phyloP scores from a whole-genome alignment of 2,888 invertebrate species.

The Trichopoda pennipes region DNA sequence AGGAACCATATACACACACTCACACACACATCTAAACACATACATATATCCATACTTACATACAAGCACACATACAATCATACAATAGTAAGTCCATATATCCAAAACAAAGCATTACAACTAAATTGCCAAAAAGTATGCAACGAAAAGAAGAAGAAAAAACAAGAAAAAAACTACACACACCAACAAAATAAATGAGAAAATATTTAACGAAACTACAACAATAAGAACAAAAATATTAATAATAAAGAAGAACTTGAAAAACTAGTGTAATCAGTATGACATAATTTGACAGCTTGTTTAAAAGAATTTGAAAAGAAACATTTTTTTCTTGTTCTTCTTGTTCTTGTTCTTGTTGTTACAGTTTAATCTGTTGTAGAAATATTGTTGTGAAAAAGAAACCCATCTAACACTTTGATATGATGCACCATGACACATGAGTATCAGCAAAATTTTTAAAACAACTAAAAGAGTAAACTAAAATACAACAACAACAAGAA shows the following conservation, averaged over 20 bases:
- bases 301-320: constrained; percentile 19
- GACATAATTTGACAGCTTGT: constrained; percentile 57
- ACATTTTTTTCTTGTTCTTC: too few species aligned
- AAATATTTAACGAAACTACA: neutral
- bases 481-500: too few species aligned
- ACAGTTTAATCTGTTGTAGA: neutral
- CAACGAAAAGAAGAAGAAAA: constrained; percentile 8
- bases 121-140: constrained; percentile 65
- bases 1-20: constrained; percentile 13
- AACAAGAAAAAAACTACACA: constrained; percentile 2
- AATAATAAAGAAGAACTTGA: neutral
- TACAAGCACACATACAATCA: too few species aligned
- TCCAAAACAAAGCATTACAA: constrained; percentile 53
- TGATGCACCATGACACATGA: too few species aligned
- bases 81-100: too few species aligned
- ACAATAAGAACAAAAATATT: constrained; percentile 7
- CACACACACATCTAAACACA: constrained; percentile 8
- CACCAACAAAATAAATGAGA: constrained; percentile 1
- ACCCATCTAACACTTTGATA: neutral
- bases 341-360: too few species aligned
- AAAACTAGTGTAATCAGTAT: constrained; percentile 48
- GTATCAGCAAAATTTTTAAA: too few species aligned
- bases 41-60: neutral
- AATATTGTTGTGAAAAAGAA: neutral
- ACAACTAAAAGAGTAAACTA: too few species aligned